Evolutionary conservation across 1,140 invertebrate species (phyloP).

Genomic region (Brachionus koreanus): DNA sequence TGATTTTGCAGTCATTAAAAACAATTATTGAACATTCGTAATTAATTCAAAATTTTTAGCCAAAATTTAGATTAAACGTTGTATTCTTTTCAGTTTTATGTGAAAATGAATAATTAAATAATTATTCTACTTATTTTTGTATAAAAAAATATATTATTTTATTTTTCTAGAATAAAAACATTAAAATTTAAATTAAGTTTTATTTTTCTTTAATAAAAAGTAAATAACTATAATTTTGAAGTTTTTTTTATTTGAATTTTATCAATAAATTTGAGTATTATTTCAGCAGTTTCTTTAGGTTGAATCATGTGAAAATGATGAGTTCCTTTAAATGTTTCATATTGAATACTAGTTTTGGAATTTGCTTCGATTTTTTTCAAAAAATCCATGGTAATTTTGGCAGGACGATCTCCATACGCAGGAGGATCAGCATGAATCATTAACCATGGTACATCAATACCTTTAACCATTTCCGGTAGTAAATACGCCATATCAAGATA

Average conservation of each 20-base stretch:
- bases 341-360: conserved; percentile 1
- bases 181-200: not conserved
- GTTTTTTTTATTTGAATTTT: not conserved
- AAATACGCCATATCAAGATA: conserved; percentile 17
- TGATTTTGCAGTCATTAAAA: not conserved
- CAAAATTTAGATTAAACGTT: not conserved
- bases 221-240: conserved; percentile 23
- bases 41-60: not conserved
- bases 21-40: not conserved
- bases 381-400: not conserved
- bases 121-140: not conserved
- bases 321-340: conserved; percentile 22
- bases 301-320: conserved; percentile 45
- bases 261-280: conserved; percentile 25
- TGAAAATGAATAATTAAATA: not conserved
- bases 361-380: not conserved
- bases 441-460: not conserved
- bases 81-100: not conserved
- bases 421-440: conserved; percentile 31
- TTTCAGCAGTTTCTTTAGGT: conserved; percentile 14
- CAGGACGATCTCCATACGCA: not conserved
- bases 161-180: not conserved
- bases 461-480: not conserved
- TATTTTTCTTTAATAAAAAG: not conserved
- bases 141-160: not conserved